A percentile compares a stretch with the other conserved stretches of the same genome.
These are phyloP conservation scores for Campylomormyrus numenius DNA, from an alignment of 2,113 vertebrate genomes.

Conservation along the genomic window DNA sequence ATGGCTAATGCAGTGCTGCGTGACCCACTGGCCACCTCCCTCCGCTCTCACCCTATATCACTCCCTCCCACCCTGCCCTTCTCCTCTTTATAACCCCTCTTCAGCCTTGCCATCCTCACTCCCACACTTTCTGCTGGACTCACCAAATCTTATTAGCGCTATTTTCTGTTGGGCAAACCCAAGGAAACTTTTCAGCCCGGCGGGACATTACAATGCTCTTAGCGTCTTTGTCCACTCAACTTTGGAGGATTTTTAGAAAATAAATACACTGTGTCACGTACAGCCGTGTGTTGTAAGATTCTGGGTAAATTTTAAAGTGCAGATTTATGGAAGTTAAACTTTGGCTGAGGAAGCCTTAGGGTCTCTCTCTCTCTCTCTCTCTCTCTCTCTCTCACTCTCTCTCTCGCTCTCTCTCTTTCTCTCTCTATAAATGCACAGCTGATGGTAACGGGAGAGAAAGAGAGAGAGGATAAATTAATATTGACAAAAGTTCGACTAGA, in stretches of 20 bases:
- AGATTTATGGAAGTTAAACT: background rate
- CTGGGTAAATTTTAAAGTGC: background rate
- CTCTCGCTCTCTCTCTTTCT: background rate
- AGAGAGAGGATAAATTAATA: slow-evolving; percentile 11
- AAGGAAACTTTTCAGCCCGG: background rate
- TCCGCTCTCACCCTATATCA: slow-evolving; percentile 40
- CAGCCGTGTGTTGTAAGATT: background rate
- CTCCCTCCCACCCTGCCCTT: slow-evolving; percentile 12
- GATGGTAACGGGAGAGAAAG: slow-evolving; percentile 1
- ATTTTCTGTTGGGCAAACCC: slow-evolving; percentile 14
- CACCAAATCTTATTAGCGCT: slow-evolving; percentile 27
- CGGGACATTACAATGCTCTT: slow-evolving; percentile 15
- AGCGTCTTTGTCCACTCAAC: background rate
- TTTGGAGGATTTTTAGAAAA: background rate
- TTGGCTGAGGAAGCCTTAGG: background rate
- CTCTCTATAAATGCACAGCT: background rate
- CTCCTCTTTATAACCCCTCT: slow-evolving; percentile 57
- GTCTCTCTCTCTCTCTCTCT: background rate
- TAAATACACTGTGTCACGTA: background rate
- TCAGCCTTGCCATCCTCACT: slow-evolving; percentile 52
- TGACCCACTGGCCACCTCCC: slow-evolving; percentile 30
- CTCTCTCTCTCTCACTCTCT: background rate
- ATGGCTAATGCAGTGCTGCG: slow-evolving; percentile 35
- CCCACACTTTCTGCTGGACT: slow-evolving; percentile 37
- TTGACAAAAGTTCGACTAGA: background rate